These are phyloP conservation scores for Dasyurus viverrinus DNA, from an alignment of 2,113 vertebrate species.

Conservation along the genomic window DNA sequence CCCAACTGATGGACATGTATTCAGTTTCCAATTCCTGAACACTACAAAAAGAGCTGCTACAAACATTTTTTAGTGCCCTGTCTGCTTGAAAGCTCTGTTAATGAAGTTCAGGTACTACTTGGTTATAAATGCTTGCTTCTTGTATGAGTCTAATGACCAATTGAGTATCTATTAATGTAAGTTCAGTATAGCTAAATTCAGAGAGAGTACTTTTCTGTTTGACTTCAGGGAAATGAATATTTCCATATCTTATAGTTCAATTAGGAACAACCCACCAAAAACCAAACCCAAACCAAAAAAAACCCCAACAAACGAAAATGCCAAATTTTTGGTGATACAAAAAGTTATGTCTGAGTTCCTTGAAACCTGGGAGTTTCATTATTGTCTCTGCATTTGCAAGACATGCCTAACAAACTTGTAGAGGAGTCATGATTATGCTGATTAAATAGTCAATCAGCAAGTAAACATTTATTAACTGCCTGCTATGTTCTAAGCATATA, in stretches of 20 bases:
- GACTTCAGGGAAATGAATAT: not conserved
- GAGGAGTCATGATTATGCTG: not conserved
- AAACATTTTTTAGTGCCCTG: not conserved
- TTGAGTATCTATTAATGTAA: not conserved
- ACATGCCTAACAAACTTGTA: no score
- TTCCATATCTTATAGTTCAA: not conserved
- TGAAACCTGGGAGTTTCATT: no score
- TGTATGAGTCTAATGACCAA: not conserved
- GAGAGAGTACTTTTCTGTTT: not conserved
- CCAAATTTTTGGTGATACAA: no score
- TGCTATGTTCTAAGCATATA: not conserved
- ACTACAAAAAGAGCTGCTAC: no score
- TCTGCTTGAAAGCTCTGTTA: not conserved
- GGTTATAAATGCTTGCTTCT: not conserved
- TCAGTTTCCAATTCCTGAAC: no score
- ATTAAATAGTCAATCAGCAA: not conserved
- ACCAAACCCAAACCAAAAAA: no score
- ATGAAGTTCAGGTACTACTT: not conserved
- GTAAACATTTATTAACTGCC: not conserved
- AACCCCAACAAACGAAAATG: no score
- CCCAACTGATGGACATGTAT: no score
- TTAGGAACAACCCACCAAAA: not conserved
- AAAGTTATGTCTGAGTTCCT: no score
- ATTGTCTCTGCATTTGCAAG: no score
- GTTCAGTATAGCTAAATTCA: not conserved